Evolutionary conservation across 1,140 invertebrate genomes (phyloP), one percentile per base, ranked within the genome.

Genomic region (Pseudomyrmex concolor): DNA sequence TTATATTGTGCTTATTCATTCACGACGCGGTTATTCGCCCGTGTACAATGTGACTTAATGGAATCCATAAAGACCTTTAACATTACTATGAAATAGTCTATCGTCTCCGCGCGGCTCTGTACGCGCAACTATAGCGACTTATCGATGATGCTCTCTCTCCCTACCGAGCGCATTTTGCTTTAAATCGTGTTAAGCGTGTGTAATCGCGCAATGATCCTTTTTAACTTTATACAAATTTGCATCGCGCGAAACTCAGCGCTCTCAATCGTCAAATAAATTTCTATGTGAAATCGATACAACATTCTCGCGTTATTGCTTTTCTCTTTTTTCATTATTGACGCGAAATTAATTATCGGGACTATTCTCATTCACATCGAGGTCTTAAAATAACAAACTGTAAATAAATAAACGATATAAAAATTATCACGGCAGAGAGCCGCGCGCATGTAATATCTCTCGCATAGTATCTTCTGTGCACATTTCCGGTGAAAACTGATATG

Each of bases 1-100:
- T 87, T 84, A 87, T 84, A 87, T 87, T 87, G 86, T 86, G 85
- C 85, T 87, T 87, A 84, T 87, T 80, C 86, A 87, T 87, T 87
- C 68, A 77, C 34, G 71, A 85, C 34, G 73, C 13, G 64, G 8
- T 51, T 48, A 57, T 60, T 50, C 85, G 55, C 17, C 45, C 57
- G 60, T 63, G 71, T 54, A 63, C 83, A 78, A 82, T 78, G 76
- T 70, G 66, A 70, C 76, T 71, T 80, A 80, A 80, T 80, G 66
- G 76, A 71, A 80, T 66, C 76, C 66, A 59, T 59, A 57, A 59
- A 54, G 76, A 80, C 76, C 76, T 80, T 71, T 80, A 68, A 68
- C 76, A 70, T 78, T 57, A 60, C 76, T 70, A 70, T 60, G 54
- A 80, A 80, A 80, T 34, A 5, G 34, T 80, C 54, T 80, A 80